Conservation (phyloP, 2,113 vertebrate species). For the Gambusia affinis region DNA sequence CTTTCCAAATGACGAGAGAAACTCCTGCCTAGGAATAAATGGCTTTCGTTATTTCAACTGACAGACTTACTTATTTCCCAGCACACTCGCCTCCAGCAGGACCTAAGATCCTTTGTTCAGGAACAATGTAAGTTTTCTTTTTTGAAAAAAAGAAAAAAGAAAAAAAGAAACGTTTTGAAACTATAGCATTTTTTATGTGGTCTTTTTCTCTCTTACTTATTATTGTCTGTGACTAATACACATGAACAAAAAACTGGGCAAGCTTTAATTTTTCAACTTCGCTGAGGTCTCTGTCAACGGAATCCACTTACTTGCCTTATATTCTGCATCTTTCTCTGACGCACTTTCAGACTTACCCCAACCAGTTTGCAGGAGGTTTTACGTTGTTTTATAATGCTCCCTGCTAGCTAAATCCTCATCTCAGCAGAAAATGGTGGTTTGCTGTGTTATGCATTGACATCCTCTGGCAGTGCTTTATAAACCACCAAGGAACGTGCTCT, state of each 20-base stretch:
- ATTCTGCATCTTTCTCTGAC: not conserved
- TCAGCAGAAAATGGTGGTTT: slow-evolving; percentile 69
- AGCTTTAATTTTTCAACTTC: not conserved
- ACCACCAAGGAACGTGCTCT: slow-evolving; percentile 61
- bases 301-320: not conserved
- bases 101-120: slow-evolving; percentile 45
- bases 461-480: slow-evolving; percentile 56
- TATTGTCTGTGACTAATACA: not conserved
- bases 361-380: slow-evolving; percentile 8
- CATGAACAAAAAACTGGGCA: not conserved
- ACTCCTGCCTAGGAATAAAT: slow-evolving; percentile 65
- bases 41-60: slow-evolving; percentile 68
- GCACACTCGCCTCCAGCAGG: slow-evolving; percentile 51
- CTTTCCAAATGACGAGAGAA: slow-evolving; percentile 67
- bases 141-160: not conserved
- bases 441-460: slow-evolving; percentile 70
- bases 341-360: not conserved
- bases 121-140: slow-evolving; percentile 35
- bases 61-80: slow-evolving; percentile 64
- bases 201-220: not conserved
- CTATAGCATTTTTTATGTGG: slow-evolving; percentile 5
- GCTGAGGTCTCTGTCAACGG: not conserved
- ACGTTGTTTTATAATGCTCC: slow-evolving; percentile 36
- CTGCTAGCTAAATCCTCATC: slow-evolving; percentile 41
- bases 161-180: slow-evolving; percentile 25